Evolutionary conservation across 2,113 vertebrate genomes (phyloP).

Genomic region (Sceloporus tristichus): DNA sequence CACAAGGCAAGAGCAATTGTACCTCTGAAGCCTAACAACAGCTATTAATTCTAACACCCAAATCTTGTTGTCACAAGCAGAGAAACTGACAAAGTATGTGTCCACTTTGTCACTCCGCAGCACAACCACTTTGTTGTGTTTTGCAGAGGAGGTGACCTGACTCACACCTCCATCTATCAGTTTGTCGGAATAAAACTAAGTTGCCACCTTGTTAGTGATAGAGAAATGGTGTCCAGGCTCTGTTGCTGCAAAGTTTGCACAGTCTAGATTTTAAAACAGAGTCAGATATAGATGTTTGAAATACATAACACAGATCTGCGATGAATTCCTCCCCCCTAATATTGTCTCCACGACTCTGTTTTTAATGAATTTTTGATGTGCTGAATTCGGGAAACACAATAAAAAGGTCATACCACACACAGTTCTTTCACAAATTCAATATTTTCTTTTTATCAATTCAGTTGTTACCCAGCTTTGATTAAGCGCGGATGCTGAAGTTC

Average conservation of each 20-base stretch:
- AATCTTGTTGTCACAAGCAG: background rate
- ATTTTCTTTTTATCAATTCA: too few relatives aligned
- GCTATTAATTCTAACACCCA: constrained; percentile 8
- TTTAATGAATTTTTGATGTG: too few relatives aligned
- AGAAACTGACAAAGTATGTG: background rate
- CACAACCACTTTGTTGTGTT: rapidly evolving
- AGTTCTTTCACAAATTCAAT: too few relatives aligned
- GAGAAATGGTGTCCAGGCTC: constrained; percentile 7
- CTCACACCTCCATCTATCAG: rapidly evolving
- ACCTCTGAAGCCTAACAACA: background rate
- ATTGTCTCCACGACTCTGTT: too few relatives aligned
- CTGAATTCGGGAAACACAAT: too few relatives aligned
- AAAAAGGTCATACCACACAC: too few relatives aligned
- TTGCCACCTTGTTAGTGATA: background rate
- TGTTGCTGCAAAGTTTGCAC: too few relatives aligned
- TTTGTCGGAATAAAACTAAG: background rate
- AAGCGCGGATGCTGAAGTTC: too few relatives aligned
- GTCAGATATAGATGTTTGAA: background rate
- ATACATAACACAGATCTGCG: background rate
- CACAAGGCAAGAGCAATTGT: background rate
- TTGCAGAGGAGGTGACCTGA: constrained; percentile 14
- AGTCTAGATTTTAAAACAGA: background rate
- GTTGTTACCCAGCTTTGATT: too few relatives aligned
- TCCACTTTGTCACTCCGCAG: rapidly evolving
- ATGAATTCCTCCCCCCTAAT: too few relatives aligned